phyloP scores from a whole-genome alignment of 2,888 invertebrate genomes.

The Eupithecia abbreviata region DNA sequence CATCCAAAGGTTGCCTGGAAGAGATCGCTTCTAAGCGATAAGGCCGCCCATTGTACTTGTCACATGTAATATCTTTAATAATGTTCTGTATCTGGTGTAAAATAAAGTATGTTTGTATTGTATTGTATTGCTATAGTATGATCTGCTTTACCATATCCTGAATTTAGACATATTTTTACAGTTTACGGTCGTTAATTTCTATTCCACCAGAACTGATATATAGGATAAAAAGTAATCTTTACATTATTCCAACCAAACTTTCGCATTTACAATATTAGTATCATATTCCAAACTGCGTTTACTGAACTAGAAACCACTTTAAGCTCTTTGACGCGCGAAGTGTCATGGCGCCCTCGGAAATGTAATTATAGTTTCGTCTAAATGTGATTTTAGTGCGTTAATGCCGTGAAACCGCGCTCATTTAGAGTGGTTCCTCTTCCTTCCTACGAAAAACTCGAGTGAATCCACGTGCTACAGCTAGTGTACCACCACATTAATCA shows the following conservation, averaged over 20 bases:
- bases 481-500: slow-evolving; percentile 1
- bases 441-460: background rate
- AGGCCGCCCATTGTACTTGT: too few relatives aligned
- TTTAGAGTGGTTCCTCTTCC: background rate
- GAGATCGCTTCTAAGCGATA: too few relatives aligned
- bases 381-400: slow-evolving; percentile 6
- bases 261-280: background rate
- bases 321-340: background rate
- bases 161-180: too few relatives aligned
- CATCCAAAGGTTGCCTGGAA: too few relatives aligned
- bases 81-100: too few relatives aligned
- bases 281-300: background rate
- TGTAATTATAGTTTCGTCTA: background rate
- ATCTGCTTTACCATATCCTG: too few relatives aligned
- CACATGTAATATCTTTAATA: too few relatives aligned
- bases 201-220: background rate
- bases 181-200: background rate
- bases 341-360: background rate
- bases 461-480: background rate
- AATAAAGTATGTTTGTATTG: too few relatives aligned
- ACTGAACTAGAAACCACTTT: background rate
- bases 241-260: background rate
- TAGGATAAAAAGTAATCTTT: too few relatives aligned
- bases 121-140: too few relatives aligned
- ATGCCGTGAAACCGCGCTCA: background rate